Base-by-base conservation (phyloP, 2,797 vertebrate genomes). In the Setipinna tenuifilis region DNA sequence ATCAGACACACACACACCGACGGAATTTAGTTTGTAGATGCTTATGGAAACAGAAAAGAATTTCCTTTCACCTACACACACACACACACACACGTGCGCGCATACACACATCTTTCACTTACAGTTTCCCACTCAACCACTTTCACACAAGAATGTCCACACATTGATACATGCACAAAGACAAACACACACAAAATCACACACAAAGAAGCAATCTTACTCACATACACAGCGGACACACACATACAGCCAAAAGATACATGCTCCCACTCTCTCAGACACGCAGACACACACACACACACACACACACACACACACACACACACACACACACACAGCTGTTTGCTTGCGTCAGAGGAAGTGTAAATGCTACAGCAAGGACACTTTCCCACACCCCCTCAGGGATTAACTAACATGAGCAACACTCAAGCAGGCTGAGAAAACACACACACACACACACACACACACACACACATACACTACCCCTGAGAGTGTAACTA, bases 271-370 rank as follows among this genome's bases (percentile, higher is more conserved):
- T 41, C 5, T 41, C 35, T 41, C 50, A 54, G 9, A 54, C 50
- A 54, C 14, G 3, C 50, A 54, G 3, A 54, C 14, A 19, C 21
- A 62, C 61, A 28, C 62, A 16, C 62, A 12, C 62, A 2, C 25
- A 31, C 62, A 28, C 65, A 28, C 65, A 28, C 65, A 31, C 62
- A 71, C 65, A 71, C 65, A 35, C 65, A 71, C 65, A 71, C 25
- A 31, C 65, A 31, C 65, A 71, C 65, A 71, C 65, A 31, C 65
- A 71, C 65, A 71, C 65, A 71, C 65, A 71, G 65, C 65, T 71
- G 65, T 71, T 71, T 3, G 65, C 65, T 31, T 71, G 65, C 65
- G 65, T 71, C 65, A 71, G 65, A 71, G 65, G 65, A 71, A 71
- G 25, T 71, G 65, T 71, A 71, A 12, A 28, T 35, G 65, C 25